Conservation (phyloP, 2,113 vertebrate species). For the Scomber japonicus region DNA sequence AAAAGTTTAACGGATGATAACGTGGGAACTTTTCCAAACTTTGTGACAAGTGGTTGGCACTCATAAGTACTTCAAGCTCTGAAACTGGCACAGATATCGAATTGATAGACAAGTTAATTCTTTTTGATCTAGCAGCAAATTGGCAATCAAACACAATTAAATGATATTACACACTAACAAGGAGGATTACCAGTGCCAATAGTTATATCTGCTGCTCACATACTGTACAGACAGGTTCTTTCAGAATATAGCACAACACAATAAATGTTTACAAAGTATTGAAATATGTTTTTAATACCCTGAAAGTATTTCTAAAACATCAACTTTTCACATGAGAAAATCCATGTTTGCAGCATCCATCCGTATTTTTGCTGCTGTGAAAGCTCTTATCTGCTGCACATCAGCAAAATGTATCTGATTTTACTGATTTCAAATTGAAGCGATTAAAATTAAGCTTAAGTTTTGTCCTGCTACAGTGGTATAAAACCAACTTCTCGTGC, state of each 20-base stretch:
- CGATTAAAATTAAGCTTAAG: neutral
- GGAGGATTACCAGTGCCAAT: neutral
- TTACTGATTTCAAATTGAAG: neutral
- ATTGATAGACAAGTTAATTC: neutral
- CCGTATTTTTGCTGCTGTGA: too few species aligned
- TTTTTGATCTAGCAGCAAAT: conserved; percentile 7
- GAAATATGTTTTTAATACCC: too few species aligned
- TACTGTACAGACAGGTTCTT: neutral
- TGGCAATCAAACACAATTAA: neutral
- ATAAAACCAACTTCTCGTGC: too few species aligned
- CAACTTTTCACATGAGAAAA: too few species aligned
- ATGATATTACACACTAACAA: neutral
- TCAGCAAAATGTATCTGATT: neutral
- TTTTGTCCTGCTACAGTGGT: neutral
- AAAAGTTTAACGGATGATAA: neutral
- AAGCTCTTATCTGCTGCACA: too few species aligned
- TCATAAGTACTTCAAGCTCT: neutral
- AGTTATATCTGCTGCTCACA: conserved; percentile 11
- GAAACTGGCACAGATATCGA: neutral
- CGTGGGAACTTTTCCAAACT: neutral
- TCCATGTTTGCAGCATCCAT: too few species aligned
- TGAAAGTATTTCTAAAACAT: too few species aligned
- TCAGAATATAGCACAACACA: neutral
- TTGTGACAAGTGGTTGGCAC: neutral
- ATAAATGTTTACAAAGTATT: neutral